Evolutionary conservation across 2,888 invertebrate genomes (phyloP).

Genomic region (Lasioglossum villosulum): DNA sequence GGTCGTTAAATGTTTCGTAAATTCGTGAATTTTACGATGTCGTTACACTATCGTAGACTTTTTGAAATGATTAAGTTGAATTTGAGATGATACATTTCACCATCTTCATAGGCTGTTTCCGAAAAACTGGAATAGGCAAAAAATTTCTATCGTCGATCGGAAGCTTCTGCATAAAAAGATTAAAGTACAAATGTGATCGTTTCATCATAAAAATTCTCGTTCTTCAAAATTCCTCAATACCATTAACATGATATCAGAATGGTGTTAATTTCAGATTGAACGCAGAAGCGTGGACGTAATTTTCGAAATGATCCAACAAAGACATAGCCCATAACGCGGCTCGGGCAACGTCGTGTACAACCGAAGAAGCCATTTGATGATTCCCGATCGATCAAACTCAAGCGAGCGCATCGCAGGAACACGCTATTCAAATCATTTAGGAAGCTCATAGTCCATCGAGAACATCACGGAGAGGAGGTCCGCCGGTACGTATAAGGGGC

Average conservation of each 20-base stretch:
- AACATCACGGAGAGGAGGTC: neutral
- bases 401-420: neutral
- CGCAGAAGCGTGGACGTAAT: neutral
- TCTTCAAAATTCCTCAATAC: no score
- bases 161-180: neutral
- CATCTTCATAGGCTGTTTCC: no score
- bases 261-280: neutral
- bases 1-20: neutral
- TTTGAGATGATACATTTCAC: no score
- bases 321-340: neutral
- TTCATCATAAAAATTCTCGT: no score
- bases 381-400: neutral
- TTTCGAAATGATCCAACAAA: neutral
- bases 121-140: no score
- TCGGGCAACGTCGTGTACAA: neutral
- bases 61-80: neutral
- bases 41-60: neutral
- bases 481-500: conserved; percentile 43
- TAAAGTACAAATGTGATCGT: neutral
- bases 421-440: conserved; percentile 21
- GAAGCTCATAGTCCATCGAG: conserved; percentile 24
- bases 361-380: neutral
- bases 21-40: neutral
- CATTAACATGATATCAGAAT: neutral
- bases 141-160: no score